Base-by-base conservation (phyloP, 2,797 vertebrate species). In the Anguilla marmorata region DNA sequence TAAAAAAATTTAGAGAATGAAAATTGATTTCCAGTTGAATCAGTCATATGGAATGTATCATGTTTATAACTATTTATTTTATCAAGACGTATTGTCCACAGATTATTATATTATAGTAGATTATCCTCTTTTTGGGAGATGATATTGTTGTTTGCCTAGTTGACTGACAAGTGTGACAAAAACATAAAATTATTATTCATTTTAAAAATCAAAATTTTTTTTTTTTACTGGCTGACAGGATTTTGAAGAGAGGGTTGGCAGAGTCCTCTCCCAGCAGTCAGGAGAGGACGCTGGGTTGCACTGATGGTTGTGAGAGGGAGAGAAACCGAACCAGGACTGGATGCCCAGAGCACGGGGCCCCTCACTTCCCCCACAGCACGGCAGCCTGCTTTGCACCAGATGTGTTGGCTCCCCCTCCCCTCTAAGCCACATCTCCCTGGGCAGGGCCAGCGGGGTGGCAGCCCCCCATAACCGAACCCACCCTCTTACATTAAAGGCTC, bases 401-500 rank as follows among this genome's bases (percentile, higher is more conserved):
- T 74, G 69, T 74, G 69, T 45, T 33, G 33, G 16, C 74, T 14
- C 37, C 33, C 74, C 45, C 21, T 48, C 79, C 45, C 7, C 79
- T n/a, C 41, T 8, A 50, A 82, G 45, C 79, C 79, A 50, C 79
- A 45, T n/a, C 41, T 50, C 45, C 45, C 72, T 87, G 72, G 86
- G 86, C 41, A 30, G 86, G 76, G 74, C 50, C n/a, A 37, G 33
- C 27, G 54, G 74, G 74, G 72, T 82, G 30, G 86, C 72, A 56
- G 5, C 33, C 79, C 74, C 86, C 21, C 50, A 80, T 58, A 80
- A 82, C 45, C 14, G 33, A 87, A 74, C 86, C 52, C 54, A 2
- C 69, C 69, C 48, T 80, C 79, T 37, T 48, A 58, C 74, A 80
- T 87, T 87, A 87, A 80, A 87, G 86, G 30, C 48, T 52, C 11